Evolutionary conservation across 2,113 vertebrate genomes (phyloP).

Genomic region (Pavo muticus): DNA sequence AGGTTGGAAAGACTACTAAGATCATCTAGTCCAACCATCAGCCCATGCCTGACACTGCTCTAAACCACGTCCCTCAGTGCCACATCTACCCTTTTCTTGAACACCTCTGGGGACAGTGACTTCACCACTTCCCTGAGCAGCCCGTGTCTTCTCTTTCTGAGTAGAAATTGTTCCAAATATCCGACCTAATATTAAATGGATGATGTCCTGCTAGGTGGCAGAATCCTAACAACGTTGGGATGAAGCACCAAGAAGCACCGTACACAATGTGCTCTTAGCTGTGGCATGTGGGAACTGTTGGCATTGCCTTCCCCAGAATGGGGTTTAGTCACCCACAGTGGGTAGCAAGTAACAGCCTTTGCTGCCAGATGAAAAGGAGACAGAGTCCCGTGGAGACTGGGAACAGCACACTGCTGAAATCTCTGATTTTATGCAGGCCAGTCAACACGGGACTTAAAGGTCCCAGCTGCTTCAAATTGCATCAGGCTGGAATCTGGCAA

Average conservation of each 20-base stretch:
- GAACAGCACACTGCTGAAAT: not conserved
- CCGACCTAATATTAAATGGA: not conserved
- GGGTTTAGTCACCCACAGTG: not conserved
- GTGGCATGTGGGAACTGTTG: not conserved
- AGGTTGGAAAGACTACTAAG: too few species aligned
- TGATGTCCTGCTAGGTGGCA: not conserved
- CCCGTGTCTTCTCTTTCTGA: too few species aligned
- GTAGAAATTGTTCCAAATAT: too few species aligned
- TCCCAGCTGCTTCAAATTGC: constrained; percentile 30
- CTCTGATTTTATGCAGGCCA: not conserved
- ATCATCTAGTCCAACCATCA: too few species aligned
- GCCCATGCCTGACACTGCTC: too few species aligned
- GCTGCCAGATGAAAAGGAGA: not conserved
- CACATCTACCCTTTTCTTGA: too few species aligned
- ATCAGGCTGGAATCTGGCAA: constrained; percentile 8
- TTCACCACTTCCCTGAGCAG: too few species aligned
- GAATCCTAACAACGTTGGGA: not conserved
- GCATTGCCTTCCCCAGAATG: not conserved
- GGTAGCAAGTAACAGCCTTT: not conserved
- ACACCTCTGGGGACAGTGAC: too few species aligned
- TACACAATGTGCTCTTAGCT: not conserved
- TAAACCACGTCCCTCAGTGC: too few species aligned
- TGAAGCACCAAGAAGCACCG: not conserved
- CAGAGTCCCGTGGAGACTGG: not conserved
- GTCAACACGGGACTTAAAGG: not conserved